A percentile compares a stretch with the other conserved stretches of the same genome.
Evolutionary conservation across 2,113 vertebrate genomes (phyloP).

Genomic region (Meles meles): DNA sequence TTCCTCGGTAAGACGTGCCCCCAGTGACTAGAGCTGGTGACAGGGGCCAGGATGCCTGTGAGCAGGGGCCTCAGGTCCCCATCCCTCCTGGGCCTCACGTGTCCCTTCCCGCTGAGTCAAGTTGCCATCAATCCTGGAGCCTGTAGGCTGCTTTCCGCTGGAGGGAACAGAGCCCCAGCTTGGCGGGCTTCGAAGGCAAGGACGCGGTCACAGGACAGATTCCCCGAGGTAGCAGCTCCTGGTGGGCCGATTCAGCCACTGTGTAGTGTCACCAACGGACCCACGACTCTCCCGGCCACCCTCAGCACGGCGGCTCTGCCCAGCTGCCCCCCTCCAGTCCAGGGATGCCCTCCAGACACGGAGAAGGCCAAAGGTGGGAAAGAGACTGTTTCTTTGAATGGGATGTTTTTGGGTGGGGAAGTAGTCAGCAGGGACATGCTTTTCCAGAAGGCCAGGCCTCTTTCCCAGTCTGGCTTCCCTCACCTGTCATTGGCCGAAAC

Average conservation of each 20-base stretch:
- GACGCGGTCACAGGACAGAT: fast-evolving
- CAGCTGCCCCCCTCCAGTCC: background rate
- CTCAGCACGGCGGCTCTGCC: background rate
- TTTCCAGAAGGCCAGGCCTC: background rate
- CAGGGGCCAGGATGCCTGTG: background rate
- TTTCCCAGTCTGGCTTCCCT: background rate
- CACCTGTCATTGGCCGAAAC: background rate
- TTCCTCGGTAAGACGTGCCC: fast-evolving
- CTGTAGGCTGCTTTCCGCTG: background rate
- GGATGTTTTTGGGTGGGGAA: too few relatives aligned
- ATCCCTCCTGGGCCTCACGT: fast-evolving
- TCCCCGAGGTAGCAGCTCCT: background rate
- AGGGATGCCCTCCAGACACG: fast-evolving
- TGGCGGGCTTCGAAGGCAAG: fast-evolving
- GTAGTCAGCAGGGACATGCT: background rate
- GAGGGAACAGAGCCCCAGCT: background rate
- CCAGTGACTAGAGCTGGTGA: fast-evolving
- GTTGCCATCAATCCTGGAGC: fast-evolving
- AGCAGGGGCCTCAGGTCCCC: too few relatives aligned
- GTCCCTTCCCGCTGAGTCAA: background rate
- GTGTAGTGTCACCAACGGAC: fast-evolving
- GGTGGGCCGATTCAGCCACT: background rate
- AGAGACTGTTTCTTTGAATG: background rate
- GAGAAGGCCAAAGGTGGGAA: background rate
- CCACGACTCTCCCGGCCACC: fast-evolving